These are phyloP conservation scores for Ataeniobius toweri DNA, from an alignment of 2,797 vertebrate genomes.

Conservation along the genomic window DNA sequence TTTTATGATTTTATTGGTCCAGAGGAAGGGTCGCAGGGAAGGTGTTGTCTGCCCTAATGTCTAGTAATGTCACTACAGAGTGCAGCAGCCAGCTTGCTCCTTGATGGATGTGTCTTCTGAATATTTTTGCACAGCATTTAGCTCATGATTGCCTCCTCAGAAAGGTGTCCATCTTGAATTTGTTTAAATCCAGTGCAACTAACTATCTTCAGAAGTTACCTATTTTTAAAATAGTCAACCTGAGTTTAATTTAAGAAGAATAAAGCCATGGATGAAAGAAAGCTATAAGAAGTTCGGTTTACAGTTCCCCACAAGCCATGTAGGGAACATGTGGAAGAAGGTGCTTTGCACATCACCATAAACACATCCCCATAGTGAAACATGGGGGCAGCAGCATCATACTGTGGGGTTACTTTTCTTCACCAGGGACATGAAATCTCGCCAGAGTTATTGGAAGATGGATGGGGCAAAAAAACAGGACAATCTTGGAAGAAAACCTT, in stretches of 20 bases:
- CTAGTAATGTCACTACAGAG: constrained; percentile 43
- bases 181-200: not conserved
- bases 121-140: constrained; percentile 3
- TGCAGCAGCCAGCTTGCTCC: constrained; percentile 21
- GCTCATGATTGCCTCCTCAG: not conserved
- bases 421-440: not conserved
- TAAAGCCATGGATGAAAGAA: too few relatives aligned
- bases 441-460: not conserved
- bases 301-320: too few relatives aligned
- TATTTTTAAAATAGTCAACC: too few relatives aligned
- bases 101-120: constrained; percentile 8
- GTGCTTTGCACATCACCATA: not conserved
- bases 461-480: not conserved
- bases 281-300: too few relatives aligned
- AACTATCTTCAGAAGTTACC: too few relatives aligned
- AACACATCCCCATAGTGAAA: not conserved
- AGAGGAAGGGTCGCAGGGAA: constrained; percentile 73
- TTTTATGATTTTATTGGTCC: constrained; percentile 83
- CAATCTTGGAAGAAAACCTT: not conserved
- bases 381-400: not conserved
- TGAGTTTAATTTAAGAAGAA: too few relatives aligned
- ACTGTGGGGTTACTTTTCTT: not conserved
- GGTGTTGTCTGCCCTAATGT: constrained; percentile 62
- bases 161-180: not conserved
- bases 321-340: not conserved